A percentile compares a stretch with the other conserved stretches of the same genome.
These are phyloP conservation scores for Mixornis gularis DNA, from an alignment of 2,113 vertebrate species.

Conservation along the genomic window DNA sequence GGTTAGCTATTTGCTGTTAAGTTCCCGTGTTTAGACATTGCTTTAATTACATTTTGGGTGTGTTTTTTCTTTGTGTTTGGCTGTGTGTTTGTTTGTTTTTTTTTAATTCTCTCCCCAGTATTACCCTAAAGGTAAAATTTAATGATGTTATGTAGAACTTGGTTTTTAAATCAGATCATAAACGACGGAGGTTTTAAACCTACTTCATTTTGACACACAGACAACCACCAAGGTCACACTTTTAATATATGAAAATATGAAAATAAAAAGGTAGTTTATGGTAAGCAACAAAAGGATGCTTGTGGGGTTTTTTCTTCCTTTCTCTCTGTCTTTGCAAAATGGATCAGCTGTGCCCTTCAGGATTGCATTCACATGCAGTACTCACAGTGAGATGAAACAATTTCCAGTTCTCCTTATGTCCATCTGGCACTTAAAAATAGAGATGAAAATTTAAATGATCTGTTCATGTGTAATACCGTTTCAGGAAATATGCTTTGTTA, in stretches of 20 bases:
- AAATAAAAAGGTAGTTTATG: background rate
- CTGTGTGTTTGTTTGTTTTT: background rate
- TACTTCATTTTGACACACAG: background rate
- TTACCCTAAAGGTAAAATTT: slow-evolving; percentile 61
- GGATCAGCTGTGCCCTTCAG: background rate
- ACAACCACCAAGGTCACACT: background rate
- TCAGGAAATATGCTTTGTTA: background rate
- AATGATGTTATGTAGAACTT: slow-evolving; percentile 62
- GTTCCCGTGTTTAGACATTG: slow-evolving; percentile 32
- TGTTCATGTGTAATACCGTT: background rate
- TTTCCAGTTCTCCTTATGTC: background rate
- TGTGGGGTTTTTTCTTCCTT: background rate
- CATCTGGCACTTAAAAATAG: background rate
- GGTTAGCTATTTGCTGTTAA: slow-evolving; percentile 39
- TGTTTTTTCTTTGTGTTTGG: background rate
- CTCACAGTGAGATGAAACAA: background rate
- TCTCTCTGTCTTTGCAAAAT: background rate
- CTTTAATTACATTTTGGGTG: slow-evolving; percentile 69
- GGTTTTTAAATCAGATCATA: background rate
- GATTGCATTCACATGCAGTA: background rate
- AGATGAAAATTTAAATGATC: background rate
- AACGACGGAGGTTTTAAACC: background rate
- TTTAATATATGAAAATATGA: background rate
- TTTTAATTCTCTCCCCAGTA: slow-evolving; percentile 6
- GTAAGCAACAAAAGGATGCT: background rate